Base-by-base conservation (phyloP, 2,888 invertebrate species). In the Synergus gifuensis region DNA sequence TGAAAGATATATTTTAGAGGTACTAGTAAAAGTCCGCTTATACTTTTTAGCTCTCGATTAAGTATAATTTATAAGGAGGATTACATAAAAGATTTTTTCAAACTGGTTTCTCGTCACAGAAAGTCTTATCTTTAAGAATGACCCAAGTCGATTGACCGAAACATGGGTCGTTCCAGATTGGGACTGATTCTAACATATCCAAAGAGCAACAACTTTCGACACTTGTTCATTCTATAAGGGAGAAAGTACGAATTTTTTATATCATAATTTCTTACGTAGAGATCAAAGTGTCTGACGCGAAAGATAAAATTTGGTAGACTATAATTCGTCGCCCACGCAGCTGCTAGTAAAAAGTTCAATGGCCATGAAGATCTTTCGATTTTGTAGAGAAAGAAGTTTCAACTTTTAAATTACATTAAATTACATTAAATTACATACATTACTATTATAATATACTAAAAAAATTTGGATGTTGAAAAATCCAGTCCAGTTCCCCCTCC, bases 271-370 rank as follows among this genome's bases (percentile, higher is more conserved):
- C 40, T 73, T 36, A 36, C 5, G 28, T n/a, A n/a, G 54, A 11
- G 28, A 73, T 73, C 54, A 73, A 73, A 73, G 54, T 16, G n/a
- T 36, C 36, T 54, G 7, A 36, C n/a, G 36, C 28, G 54, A 54
- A 28, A 36, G 14, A 54, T 73, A 40, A 73, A 54, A 36, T 73
- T 73, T 40, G 18, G 54, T 36, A 73, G 11, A 73, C 16, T 73
- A 36, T 49, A 73, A 73, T 73, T 73, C 54, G 11, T 36, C 36
- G 73, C 73, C 73, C 73, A 73, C 73, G 18, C 54, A 49, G 54
- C 5, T 36, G 3, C n/a, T 46, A 44, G n/a, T 73, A 73, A 73
- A 73, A 73, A 73, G 54, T 73, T 73, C 73, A 73, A 73, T 73
- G 54, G 36, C 73, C 73, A 54, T 36, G 73, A 40, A n/a, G 36